These are phyloP conservation scores for Sialis fuliginosa DNA, from an alignment of 2,888 invertebrate species.

Conservation along the genomic window DNA sequence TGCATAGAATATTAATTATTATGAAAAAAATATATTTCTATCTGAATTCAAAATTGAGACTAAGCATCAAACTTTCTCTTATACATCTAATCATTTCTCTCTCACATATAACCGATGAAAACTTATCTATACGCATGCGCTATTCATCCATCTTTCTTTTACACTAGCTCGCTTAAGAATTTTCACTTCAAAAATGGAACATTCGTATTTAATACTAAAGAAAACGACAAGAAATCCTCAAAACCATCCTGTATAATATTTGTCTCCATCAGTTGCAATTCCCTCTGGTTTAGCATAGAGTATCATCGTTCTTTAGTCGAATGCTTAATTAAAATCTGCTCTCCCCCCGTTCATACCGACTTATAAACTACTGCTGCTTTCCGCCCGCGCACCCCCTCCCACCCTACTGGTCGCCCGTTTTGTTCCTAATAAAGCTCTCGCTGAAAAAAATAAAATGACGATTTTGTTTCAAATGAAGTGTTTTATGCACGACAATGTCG, in stretches of 20 bases:
- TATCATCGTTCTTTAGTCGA: conserved; percentile 12
- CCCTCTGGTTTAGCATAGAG: neutral
- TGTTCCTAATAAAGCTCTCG: neutral
- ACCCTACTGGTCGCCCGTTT: neutral
- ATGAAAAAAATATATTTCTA: no score
- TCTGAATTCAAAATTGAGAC: no score
- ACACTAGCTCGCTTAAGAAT: no score
- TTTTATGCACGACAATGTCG: neutral
- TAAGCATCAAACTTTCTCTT: no score
- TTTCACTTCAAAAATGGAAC: no score
- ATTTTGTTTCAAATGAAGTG: neutral
- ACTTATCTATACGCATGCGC: no score
- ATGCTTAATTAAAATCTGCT: conserved; percentile 26
- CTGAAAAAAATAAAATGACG: conserved; percentile 1
- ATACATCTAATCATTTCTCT: no score
- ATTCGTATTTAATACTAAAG: no score
- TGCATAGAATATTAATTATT: no score
- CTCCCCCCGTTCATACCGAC: conserved; percentile 3
- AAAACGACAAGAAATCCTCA: no score
- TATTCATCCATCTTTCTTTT: no score
- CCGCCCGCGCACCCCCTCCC: neutral
- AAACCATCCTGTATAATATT: neutral
- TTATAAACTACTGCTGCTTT: neutral
- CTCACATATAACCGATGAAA: no score
- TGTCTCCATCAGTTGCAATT: neutral